Percentiles rank a stretch among this genome's conserved stretches.
Conservation (phyloP, 2,113 vertebrate species). For the Jacana jacana region DNA sequence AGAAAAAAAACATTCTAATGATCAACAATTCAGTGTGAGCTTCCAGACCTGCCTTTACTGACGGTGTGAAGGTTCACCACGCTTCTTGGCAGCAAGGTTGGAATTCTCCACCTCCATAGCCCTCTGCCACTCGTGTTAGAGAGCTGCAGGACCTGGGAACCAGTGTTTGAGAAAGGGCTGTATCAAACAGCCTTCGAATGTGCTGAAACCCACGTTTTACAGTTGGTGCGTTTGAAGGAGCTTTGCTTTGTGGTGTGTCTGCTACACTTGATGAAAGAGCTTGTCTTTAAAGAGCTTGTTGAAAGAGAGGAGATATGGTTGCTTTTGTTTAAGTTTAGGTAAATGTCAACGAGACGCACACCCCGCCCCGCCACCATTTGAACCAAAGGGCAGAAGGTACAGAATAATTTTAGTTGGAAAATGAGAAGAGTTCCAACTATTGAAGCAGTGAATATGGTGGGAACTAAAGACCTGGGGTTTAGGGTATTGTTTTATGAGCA, state of each 20-base stretch:
- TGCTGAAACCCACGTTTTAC: background rate
- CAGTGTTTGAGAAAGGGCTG: background rate
- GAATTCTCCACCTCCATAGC: background rate
- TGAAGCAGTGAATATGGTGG: background rate
- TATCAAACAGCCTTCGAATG: background rate
- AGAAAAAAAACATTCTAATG: fast-evolving
- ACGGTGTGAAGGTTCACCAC: background rate
- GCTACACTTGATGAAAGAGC: background rate
- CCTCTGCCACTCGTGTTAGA: background rate
- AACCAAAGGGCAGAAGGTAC: background rate
- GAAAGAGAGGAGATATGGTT: background rate
- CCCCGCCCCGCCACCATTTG: background rate
- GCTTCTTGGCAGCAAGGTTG: background rate
- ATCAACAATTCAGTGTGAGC: background rate
- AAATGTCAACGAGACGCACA: background rate
- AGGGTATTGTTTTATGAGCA: background rate
- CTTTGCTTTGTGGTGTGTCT: background rate
- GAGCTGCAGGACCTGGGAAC: background rate
- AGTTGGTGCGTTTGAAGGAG: background rate
- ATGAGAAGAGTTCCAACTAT: background rate
- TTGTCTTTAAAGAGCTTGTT: no score
- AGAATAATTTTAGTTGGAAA: background rate
- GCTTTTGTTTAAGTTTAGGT: background rate
- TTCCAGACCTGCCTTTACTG: background rate
- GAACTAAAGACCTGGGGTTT: background rate